phyloP scores from a whole-genome alignment of 2,797 vertebrate species.

The Leucoraja ocellata region DNA sequence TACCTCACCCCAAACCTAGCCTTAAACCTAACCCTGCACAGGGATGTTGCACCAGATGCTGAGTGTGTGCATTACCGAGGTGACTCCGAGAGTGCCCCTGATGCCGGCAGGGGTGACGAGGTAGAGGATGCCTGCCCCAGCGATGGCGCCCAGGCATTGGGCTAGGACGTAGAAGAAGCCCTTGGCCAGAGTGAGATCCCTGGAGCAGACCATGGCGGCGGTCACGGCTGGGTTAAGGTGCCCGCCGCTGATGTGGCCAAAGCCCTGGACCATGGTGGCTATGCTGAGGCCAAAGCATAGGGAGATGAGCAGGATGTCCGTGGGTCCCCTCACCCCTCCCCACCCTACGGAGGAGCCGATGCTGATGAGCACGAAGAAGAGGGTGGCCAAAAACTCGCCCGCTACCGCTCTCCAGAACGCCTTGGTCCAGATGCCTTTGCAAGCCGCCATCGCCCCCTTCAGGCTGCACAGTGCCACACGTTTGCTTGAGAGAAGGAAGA shows the following conservation, averaged over 20 bases:
- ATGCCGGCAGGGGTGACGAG: constrained; percentile 73
- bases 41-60: too few relatives aligned
- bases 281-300: constrained; percentile 92
- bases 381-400: constrained; percentile 80
- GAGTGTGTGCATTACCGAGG: constrained; percentile 59
- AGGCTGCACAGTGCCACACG: constrained; percentile 67
- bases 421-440: constrained; percentile 92
- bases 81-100: constrained; percentile 73
- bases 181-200: constrained; percentile 85
- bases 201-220: constrained; percentile 78
- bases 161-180: constrained; percentile 78
- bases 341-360: constrained; percentile 88
- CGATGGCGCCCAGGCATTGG: constrained; percentile 82
- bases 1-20: too few relatives aligned
- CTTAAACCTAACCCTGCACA: too few relatives aligned
- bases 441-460: constrained; percentile 77
- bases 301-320: constrained; percentile 83
- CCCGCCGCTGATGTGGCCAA: constrained; percentile 86
- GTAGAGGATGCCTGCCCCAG: constrained; percentile 77
- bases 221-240: constrained; percentile 93
- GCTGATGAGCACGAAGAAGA: constrained; percentile 85
- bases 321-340: constrained; percentile 64
- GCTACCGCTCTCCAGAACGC: constrained; percentile 88
- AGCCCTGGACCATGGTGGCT: constrained; percentile 89
- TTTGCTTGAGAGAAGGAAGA: constrained; percentile 62